A percentile compares a stretch with the other conserved stretches of the same genome.
Evolutionary conservation across 1,140 invertebrate genomes (phyloP).

Genomic region (Drosophila teissieri): DNA sequence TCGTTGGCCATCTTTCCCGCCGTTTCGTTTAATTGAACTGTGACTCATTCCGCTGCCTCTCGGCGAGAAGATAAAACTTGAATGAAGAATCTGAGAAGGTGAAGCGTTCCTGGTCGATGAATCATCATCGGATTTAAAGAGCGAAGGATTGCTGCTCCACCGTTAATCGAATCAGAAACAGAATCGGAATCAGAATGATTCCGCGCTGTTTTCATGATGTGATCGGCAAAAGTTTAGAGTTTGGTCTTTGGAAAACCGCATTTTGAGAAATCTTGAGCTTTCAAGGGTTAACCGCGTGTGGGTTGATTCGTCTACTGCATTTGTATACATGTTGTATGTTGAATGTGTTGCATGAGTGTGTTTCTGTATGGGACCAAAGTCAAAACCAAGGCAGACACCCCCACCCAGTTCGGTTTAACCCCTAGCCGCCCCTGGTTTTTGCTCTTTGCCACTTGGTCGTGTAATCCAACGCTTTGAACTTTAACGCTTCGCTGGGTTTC

Average conservation of each 20-base stretch:
- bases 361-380: conserved; percentile 47
- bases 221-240: background rate
- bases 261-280: conserved; percentile 3
- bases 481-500: conserved; percentile 81
- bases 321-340: background rate
- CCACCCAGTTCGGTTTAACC: conserved; percentile 15
- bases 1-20: background rate
- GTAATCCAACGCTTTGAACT: conserved; percentile 80
- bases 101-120: conserved; percentile 26
- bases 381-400: conserved; percentile 63
- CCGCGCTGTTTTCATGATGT: background rate
- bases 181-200: no score
- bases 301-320: background rate
- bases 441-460: conserved; percentile 48
- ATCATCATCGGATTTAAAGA: conserved; percentile 15
- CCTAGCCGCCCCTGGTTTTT: conserved; percentile 5
- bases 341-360: no score
- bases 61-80: conserved; percentile 1
- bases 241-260: background rate
- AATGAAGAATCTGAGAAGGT: conserved; percentile 19
- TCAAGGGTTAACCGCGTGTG: conserved; percentile 6
- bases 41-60: conserved; percentile 20
- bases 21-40: conserved; percentile 2
- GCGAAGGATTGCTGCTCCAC: conserved; percentile 3
- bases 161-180: conserved; percentile 23